phyloP scores from a whole-genome alignment of 2,797 vertebrate species.

The Hippopotamyrus pictus region DNA sequence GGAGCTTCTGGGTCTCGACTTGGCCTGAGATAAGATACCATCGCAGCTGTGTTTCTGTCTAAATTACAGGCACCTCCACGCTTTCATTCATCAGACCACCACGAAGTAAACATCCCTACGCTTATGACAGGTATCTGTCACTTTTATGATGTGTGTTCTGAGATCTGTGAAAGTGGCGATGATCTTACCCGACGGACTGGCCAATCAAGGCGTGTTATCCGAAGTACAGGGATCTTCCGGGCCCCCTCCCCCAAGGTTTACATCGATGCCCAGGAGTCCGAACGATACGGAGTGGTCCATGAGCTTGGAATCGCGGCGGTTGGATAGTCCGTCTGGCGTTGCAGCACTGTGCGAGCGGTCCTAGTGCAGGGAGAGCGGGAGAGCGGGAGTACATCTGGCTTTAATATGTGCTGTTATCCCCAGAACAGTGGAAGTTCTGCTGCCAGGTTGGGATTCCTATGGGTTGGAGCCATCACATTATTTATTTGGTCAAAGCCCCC shows the following conservation, averaged over 20 bases:
- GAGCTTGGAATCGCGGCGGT: not conserved
- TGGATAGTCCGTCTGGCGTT: not conserved
- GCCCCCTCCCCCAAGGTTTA: not conserved
- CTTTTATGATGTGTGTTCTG: not conserved
- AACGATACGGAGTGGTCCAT: not conserved
- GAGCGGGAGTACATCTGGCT: constrained; percentile 55
- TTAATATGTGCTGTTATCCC: constrained; percentile 60
- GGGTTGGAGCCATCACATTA: constrained; percentile 72
- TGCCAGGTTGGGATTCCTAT: constrained; percentile 64
- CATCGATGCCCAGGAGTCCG: not conserved
- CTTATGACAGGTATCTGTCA: not conserved
- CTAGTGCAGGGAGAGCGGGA: constrained; percentile 9
- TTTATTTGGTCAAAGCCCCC: constrained; percentile 65
- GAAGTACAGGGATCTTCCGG: not conserved
- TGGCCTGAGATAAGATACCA: not conserved
- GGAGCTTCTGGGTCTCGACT: not conserved
- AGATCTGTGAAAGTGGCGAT: not conserved
- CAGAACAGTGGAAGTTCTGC: constrained; percentile 50
- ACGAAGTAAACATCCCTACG: not conserved
- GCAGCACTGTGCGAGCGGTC: not conserved
- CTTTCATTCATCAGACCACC: not conserved
- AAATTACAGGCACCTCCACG: not conserved
- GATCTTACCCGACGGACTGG: not conserved
- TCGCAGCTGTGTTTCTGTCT: not conserved
- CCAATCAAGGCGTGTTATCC: not conserved